Evolutionary conservation across 2,888 invertebrate species (phyloP).

Genomic region (Cryptus viduatorius): DNA sequence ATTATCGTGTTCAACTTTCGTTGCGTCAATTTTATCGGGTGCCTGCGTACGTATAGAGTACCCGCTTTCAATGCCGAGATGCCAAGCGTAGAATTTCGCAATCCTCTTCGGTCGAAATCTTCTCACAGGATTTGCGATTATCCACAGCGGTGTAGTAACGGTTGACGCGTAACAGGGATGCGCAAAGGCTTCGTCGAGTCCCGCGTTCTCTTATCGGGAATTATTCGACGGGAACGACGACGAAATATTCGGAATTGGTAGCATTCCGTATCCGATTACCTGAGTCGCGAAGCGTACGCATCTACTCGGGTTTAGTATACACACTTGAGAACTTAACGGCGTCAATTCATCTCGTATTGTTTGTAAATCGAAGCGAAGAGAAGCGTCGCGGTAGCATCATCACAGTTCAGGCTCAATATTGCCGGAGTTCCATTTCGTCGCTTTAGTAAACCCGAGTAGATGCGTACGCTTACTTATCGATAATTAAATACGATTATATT

Average conservation of each 20-base stretch:
- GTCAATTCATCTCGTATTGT: not conserved
- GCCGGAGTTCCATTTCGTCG: not conserved
- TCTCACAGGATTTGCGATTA: slow-evolving; percentile 45
- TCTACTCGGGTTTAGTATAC: not conserved
- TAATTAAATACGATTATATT: not conserved
- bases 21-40: not conserved
- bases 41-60: not conserved
- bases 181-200: slow-evolving; percentile 12
- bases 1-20: not conserved
- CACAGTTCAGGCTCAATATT: not conserved
- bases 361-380: not conserved
- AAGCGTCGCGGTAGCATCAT: not conserved
- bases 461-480: not conserved
- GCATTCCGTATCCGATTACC: slow-evolving; percentile 52
- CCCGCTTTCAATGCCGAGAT: not conserved
- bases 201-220: slow-evolving; percentile 59
- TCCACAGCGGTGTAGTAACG: slow-evolving; percentile 44
- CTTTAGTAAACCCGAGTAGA: no score
- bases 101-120: slow-evolving; percentile 45
- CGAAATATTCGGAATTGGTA: slow-evolving; percentile 50
- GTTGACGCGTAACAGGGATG: slow-evolving; percentile 54
- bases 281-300: not conserved
- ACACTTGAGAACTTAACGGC: not conserved
- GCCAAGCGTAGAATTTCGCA: slow-evolving; percentile 12
- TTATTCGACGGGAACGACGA: slow-evolving; percentile 51